These are phyloP conservation scores for Pseudochromis fuscus DNA, from an alignment of 2,797 vertebrate genomes.

Conservation along the genomic window DNA sequence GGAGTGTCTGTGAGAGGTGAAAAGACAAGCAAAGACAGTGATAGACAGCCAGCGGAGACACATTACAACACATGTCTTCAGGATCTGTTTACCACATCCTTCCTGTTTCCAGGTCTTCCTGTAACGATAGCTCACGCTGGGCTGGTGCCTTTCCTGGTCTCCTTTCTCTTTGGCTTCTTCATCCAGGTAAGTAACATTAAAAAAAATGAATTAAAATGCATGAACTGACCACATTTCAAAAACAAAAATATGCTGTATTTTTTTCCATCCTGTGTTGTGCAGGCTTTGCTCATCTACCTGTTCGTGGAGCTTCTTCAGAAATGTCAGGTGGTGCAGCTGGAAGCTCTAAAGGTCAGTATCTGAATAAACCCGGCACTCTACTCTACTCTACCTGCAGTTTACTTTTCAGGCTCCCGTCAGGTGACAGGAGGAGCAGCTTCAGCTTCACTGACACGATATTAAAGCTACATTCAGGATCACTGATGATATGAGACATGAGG, in stretches of 20 bases:
- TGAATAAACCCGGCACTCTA: not conserved
- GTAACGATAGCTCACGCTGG: slow-evolving; percentile 81
- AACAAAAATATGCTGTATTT: not conserved
- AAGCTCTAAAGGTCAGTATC: slow-evolving; percentile 77
- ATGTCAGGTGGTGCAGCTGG: slow-evolving; percentile 80
- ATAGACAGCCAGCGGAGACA: slow-evolving; percentile 20
- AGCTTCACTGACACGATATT: not conserved
- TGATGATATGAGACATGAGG: no score
- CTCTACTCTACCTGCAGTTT: not conserved
- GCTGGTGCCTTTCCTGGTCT: slow-evolving; percentile 81
- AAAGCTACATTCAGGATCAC: no score
- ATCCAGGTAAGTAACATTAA: slow-evolving; percentile 80
- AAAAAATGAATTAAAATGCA: no score
- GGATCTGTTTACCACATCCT: not conserved
- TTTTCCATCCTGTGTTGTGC: slow-evolving; percentile 20
- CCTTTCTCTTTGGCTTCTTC: slow-evolving; percentile 82
- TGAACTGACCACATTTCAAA: not conserved
- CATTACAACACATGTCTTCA: slow-evolving; percentile 4
- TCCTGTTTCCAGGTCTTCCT: slow-evolving; percentile 72
- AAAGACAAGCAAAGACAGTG: slow-evolving; percentile 14
- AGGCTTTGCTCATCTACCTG: slow-evolving; percentile 83
- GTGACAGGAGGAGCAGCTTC: no score
- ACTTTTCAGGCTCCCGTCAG: not conserved
- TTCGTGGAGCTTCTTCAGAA: slow-evolving; percentile 85
- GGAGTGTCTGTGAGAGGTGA: slow-evolving; percentile 34